Evolutionary conservation across 53 echinoderm and acorn worm species (phyloP).

Genomic region (Apostichopus leukothele): DNA sequence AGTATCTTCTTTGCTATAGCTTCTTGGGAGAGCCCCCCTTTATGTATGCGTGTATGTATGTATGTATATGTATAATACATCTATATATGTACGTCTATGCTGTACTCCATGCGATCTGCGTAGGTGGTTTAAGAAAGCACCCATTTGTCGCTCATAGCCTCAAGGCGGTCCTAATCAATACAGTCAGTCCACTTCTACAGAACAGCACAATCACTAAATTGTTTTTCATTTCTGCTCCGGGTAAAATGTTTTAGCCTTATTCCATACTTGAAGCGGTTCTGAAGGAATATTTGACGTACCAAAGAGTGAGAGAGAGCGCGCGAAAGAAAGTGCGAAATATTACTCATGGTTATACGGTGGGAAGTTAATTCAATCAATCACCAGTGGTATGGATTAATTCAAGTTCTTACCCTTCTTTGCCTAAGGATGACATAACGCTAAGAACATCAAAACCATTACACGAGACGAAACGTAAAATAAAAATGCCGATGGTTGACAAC

Average conservation of each 20-base stretch:
- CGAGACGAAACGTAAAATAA: background rate
- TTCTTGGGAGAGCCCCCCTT: too few relatives aligned
- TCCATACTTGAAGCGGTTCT: background rate
- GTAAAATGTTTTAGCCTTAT: background rate
- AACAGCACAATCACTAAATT: slow-evolving; percentile 41
- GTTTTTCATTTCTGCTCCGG: slow-evolving; percentile 18
- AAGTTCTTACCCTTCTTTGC: background rate
- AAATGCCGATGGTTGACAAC: background rate
- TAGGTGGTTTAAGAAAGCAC: background rate
- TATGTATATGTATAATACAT: too few relatives aligned
- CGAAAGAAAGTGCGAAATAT: background rate
- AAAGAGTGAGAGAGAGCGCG: too few relatives aligned
- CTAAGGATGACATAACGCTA: background rate
- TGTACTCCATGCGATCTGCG: background rate
- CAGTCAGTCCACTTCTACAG: background rate
- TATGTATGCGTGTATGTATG: too few relatives aligned
- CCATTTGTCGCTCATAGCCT: background rate
- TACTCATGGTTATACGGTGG: slow-evolving; percentile 9
- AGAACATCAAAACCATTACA: background rate
- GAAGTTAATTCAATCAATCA: background rate
- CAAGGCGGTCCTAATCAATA: background rate
- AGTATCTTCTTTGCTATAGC: too few relatives aligned
- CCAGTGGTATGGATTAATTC: background rate
- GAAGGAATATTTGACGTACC: too few relatives aligned
- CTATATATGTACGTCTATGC: background rate